Evolutionary conservation across 2,888 invertebrate genomes (phyloP).

Genomic region (Luffia ferchaultella): DNA sequence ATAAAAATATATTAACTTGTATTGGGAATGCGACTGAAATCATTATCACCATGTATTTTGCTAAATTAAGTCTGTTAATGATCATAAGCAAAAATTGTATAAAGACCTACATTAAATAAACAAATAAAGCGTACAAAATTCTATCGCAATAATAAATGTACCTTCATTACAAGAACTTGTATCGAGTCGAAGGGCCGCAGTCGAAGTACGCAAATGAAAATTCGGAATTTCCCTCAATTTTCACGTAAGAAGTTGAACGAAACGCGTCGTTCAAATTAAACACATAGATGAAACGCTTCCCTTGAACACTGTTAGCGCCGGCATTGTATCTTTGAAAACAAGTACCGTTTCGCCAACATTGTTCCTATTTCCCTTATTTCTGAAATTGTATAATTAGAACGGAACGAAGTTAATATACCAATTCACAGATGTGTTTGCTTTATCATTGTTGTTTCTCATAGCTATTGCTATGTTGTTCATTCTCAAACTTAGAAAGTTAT

Average conservation of each 20-base stretch:
- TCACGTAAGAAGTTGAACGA: constrained; percentile 28
- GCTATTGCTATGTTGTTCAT: too few relatives aligned
- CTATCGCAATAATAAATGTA: not conserved
- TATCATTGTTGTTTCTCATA: too few relatives aligned
- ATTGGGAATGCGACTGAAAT: too few relatives aligned
- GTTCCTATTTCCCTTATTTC: not conserved
- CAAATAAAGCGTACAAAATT: not conserved
- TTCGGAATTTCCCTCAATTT: not conserved
- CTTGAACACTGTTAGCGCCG: not conserved
- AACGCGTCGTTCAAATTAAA: constrained; percentile 56
- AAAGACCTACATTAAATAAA: not conserved
- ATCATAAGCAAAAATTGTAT: too few relatives aligned
- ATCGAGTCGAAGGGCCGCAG: not conserved
- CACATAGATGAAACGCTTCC: constrained; percentile 10
- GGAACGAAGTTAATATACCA: too few relatives aligned
- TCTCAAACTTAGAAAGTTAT: too few relatives aligned
- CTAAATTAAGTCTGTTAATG: too few relatives aligned
- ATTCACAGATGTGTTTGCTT: too few relatives aligned
- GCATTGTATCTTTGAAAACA: not conserved
- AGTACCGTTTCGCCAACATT: too few relatives aligned
- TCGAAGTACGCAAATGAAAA: not conserved
- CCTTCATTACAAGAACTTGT: too few relatives aligned
- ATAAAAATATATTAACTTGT: too few relatives aligned
- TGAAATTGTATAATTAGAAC: not conserved
- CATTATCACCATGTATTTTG: too few relatives aligned